Base-by-base conservation (phyloP, 1,140 invertebrate genomes). In the Trichogramma pretiosum region DNA sequence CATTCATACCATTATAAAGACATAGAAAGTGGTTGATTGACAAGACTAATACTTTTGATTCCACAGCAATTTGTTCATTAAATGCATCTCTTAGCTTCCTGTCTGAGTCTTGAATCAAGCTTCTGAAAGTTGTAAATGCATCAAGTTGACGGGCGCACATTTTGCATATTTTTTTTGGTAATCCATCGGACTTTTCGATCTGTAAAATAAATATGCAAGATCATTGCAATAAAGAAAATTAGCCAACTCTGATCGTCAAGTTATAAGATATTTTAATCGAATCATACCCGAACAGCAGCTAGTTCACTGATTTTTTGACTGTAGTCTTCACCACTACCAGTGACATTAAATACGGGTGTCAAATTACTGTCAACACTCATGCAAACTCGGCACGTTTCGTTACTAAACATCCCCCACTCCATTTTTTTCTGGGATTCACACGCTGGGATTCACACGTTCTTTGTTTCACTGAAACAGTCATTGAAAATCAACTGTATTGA, bases 91-190 rank as follows among this genome's bases (percentile, higher is more conserved):
- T 56, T 0, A 72, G 53, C 40, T 63, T 69, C 39, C 58, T 59
- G 26, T 70, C 62, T 0, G 68, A 61, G 11, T 64, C 60, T 49
- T 62, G 64, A 9, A 72, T 65, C 56, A 67, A 56, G 0, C 55
- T 36, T 49, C 64, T 68, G 19, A 72, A 70, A 23, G 64, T 53
- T 39, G 65, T 63, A 40, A 66, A 70, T 26, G 59, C 46, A 54
- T 64, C 55, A 2, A 61, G 68, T 19, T 60, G 58, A 33, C 64
- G 63, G 24, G 63, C 65, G 61, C 68, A 72, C 48, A 67, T 70
- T n/a, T 53, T 22, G 24, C 68, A 71, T 5, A 71, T 51, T 52
- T 62, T 67, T 10, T 53, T 61, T 38, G 69, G 69, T 19, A 70
- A 28, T 1, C 64, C 67, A 52, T 72, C 67, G 22, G 54, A 59